Percentiles rank a stretch among this genome's conserved stretches.
Evolutionary conservation across 1,140 invertebrate species (phyloP).

Genomic region (Penaeus japonicus): DNA sequence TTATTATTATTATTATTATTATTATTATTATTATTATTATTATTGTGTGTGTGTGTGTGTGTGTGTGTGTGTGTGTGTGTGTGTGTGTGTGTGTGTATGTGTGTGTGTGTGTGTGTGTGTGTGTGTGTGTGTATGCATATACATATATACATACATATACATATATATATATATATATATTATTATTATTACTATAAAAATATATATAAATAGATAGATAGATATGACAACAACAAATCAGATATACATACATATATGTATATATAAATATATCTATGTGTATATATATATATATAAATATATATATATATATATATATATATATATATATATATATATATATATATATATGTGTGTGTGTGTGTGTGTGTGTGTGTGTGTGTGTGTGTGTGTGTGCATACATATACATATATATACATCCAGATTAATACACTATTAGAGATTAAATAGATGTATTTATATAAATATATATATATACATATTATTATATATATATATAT

Average conservation of each 20-base stretch:
- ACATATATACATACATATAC: background rate
- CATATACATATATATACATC: background rate
- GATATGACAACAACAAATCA: background rate
- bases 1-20: too few species aligned
- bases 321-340: background rate
- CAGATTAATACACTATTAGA: background rate
- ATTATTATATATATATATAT: background rate
- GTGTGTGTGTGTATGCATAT: background rate
- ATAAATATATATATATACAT: background rate
- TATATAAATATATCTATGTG: background rate
- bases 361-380: background rate
- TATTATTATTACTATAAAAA: background rate
- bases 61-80: too few species aligned
- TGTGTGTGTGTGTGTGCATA: background rate
- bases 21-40: too few species aligned
- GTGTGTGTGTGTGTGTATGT: too few species aligned
- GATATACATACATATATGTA: background rate
- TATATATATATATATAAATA: background rate
- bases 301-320: background rate
- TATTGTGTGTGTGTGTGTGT: too few species aligned
- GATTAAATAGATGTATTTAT: background rate
- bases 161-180: background rate
- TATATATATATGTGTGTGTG: background rate
- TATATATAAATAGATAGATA: background rate
- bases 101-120: too few species aligned